A percentile compares a stretch with the other conserved stretches of the same genome.
These are phyloP conservation scores for Xyliphius kryptos DNA, from an alignment of 2,113 vertebrate species.

Conservation along the genomic window DNA sequence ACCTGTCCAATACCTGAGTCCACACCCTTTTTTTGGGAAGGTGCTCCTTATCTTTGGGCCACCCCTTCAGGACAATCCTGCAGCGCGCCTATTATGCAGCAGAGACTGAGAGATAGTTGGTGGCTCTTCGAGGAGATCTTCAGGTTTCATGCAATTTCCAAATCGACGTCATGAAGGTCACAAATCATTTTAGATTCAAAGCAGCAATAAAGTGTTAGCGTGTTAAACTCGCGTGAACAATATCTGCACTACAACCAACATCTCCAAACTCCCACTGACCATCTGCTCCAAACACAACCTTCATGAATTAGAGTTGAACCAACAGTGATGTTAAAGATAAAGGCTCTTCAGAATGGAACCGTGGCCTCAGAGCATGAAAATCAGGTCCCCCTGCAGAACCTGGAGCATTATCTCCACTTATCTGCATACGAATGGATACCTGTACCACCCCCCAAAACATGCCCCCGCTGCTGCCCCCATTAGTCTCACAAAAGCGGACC, in stretches of 20 bases:
- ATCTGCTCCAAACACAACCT: no score
- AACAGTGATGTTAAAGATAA: no score
- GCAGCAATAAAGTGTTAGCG: no score
- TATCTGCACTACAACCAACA: no score
- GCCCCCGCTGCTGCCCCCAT: slow-evolving; percentile 39
- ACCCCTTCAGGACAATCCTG: slow-evolving; percentile 56
- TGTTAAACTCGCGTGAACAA: no score
- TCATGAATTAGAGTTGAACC: no score
- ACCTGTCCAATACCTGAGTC: slow-evolving; percentile 93
- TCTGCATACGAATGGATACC: slow-evolving; percentile 59
- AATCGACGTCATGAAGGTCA: no score
- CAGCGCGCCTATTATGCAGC: slow-evolving; percentile 13
- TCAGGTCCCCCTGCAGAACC: neutral
- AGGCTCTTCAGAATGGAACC: no score
- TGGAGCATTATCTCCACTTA: slow-evolving; percentile 28
- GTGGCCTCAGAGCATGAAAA: slow-evolving; percentile 1
- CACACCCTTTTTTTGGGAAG: slow-evolving; percentile 65
- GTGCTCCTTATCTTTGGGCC: slow-evolving; percentile 67
- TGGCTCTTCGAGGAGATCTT: neutral
- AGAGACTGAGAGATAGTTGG: neutral
- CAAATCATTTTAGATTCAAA: no score
- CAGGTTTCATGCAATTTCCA: no score
- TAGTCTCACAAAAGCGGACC: slow-evolving; percentile 36
- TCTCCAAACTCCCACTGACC: no score
- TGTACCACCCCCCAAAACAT: slow-evolving; percentile 44